Evolutionary conservation across 2,797 vertebrate genomes (phyloP), one percentile per base, ranked within the genome.

Genomic region (Chaetodon trifasciatus): DNA sequence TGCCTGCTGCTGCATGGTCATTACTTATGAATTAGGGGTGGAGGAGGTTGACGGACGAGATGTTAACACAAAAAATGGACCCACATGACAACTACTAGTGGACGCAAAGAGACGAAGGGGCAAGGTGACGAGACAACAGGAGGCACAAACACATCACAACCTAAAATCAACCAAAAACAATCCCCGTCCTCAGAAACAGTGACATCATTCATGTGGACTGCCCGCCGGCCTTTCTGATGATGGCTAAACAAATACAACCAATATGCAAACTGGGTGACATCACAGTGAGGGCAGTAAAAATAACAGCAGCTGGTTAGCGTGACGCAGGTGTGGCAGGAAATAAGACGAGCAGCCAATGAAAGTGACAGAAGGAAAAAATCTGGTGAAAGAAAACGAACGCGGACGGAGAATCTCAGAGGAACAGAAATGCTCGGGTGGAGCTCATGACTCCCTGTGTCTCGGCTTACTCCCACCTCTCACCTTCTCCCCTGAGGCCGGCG

Each of bases 11-110:
- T 88, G 88, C 88, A 63, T 60, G 82, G 62, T 91, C 93, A 93
- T 93, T 91, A 93, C 84, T 93, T 90, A 94, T 94, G 79, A 84
- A 94, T 92, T 87, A 93, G 79, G 79, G 88, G 84, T 57, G 87
- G 90, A 91, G 82, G 67, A 86, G 67, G 70, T 21, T 70, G 89
- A 89, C 74, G 86, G 77, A 82, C 72, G 67, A 76, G 44, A 92
- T 62, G 63, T 76, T 79, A 70, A 80, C 1, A 42, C 52, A 58
- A 70, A 53, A 86, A 65, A 88, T 21, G 9, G 40, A 81, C 44
- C 15, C 17, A 70, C 78, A 76, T 50, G 68, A 73, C 7, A 3
- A 57, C 24, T 50, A n/a, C 8, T 9, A 61, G 56, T 8, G 47
- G 56, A 81, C 13, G 57, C 8, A 32, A 6, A 40, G 40, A 58